phyloP scores from a whole-genome alignment of 1,140 invertebrate genomes.

The Eueides isabella region DNA sequence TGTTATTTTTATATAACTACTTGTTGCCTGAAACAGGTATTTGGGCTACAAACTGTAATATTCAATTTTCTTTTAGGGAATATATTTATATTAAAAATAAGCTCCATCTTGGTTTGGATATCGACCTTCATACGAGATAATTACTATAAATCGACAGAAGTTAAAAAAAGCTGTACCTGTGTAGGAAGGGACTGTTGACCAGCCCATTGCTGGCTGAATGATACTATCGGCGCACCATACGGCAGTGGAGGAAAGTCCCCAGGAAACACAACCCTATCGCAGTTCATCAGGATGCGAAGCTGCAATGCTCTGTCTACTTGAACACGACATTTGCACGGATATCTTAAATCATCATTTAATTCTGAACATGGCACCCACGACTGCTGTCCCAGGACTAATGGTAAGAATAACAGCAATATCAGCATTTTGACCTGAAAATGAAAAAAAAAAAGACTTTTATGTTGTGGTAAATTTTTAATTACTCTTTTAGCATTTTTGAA shows the following conservation, averaged over 20 bases:
- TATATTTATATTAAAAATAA: no score
- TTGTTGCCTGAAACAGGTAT: no score
- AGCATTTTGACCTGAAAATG: conserved; percentile 63
- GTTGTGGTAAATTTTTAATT: no score
- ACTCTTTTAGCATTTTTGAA: no score
- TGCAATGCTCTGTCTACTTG: conserved; percentile 75
- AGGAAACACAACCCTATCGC: conserved; percentile 91
- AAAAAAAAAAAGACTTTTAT: conserved; percentile 15
- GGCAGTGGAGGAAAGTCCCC: conserved; percentile 88
- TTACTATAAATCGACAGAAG: background rate
- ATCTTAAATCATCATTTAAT: conserved; percentile 84
- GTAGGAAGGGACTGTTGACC: conserved; percentile 91
- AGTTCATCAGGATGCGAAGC: conserved; percentile 86
- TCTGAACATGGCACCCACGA: conserved; percentile 85
- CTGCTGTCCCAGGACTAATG: conserved; percentile 53
- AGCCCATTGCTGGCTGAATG: conserved; percentile 88
- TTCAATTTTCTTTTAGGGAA: no score
- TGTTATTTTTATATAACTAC: no score
- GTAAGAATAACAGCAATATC: conserved; percentile 55
- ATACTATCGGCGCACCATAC: conserved; percentile 88
- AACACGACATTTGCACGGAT: conserved; percentile 84
- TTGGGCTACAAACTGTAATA: no score
- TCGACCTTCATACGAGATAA: no score
- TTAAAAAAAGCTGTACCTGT: conserved; percentile 78
- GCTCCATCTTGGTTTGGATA: no score